Evolutionary conservation across 2,888 invertebrate species (phyloP).

Genomic region (Pandemis heparana): DNA sequence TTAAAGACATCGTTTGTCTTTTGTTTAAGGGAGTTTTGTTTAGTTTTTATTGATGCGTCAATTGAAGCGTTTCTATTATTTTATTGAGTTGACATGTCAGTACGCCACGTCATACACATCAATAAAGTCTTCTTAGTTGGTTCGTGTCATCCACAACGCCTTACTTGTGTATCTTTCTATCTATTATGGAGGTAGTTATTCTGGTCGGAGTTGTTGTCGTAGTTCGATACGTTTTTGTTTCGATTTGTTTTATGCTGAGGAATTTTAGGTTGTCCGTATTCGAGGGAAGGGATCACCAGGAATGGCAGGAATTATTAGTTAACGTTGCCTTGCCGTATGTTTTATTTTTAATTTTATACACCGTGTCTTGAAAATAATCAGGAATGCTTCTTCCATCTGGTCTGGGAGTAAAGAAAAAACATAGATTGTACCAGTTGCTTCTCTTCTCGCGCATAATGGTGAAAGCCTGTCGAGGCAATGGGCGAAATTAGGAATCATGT

Average conservation of each 20-base stretch:
- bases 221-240: conserved; percentile 60
- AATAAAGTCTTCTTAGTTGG: conserved; percentile 67
- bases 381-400: too few species aligned
- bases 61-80: conserved; percentile 21
- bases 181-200: conserved; percentile 77
- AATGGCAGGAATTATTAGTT: background rate
- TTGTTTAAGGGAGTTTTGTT: background rate
- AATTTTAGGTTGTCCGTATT: conserved; percentile 46
- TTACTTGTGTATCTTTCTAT: conserved; percentile 85
- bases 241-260: conserved; percentile 55
- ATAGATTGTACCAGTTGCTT: too few species aligned
- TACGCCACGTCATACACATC: conserved; percentile 51
- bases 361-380: too few species aligned
- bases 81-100: conserved; percentile 36
- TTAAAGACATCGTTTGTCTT: background rate
- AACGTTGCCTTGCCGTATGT: too few species aligned
- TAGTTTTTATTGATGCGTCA: background rate
- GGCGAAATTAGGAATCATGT: too few species aligned
- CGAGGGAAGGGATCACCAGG: conserved; percentile 21
- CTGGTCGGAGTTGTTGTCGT: conserved; percentile 74
- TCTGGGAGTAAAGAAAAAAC: too few species aligned
- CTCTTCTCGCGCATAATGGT: too few species aligned
- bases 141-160: conserved; percentile 80
- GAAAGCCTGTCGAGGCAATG: too few species aligned
- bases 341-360: too few species aligned